These are phyloP conservation scores for Lumbricus terrestris DNA, from an alignment of 2,888 invertebrate species.

Conservation along the genomic window DNA sequence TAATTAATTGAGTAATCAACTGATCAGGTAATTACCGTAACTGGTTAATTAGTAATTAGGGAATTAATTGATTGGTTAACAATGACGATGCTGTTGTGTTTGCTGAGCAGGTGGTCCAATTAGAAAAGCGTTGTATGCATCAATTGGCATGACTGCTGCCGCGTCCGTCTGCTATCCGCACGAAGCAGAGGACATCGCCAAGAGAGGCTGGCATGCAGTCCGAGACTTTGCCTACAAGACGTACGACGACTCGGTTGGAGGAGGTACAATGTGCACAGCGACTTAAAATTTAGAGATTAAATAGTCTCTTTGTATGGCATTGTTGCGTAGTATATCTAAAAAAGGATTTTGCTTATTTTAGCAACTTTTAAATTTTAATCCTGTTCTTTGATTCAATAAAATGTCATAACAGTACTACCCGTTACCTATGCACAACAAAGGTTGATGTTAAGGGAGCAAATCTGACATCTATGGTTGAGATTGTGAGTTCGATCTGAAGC, in stretches of 20 bases:
- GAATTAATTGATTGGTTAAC: too few species aligned
- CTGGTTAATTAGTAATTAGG: too few species aligned
- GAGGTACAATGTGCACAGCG: neutral
- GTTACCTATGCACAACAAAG: neutral
- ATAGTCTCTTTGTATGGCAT: neutral
- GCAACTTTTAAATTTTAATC: neutral
- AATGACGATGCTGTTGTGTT: neutral
- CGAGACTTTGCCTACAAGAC: constrained; percentile 15
- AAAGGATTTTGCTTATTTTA: neutral
- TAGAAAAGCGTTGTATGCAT: constrained; percentile 43
- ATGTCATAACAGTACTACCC: too few species aligned
- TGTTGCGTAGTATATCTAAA: too few species aligned
- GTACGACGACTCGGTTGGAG: neutral
- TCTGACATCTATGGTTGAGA: too few species aligned
- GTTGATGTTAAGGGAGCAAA: too few species aligned
- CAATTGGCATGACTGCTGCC: constrained; percentile 43
- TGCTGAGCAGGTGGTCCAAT: constrained; percentile 43
- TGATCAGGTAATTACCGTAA: too few species aligned
- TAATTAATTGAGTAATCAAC: too few species aligned
- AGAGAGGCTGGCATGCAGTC: constrained; percentile 37
- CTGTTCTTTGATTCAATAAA: neutral
- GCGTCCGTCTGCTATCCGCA: constrained; percentile 50
- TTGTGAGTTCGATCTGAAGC: too few species aligned
- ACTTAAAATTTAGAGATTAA: neutral
- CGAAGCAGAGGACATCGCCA: constrained; percentile 44